Evolutionary conservation across 2,113 vertebrate genomes (phyloP).

Genomic region (Gopherus flavomarginatus): DNA sequence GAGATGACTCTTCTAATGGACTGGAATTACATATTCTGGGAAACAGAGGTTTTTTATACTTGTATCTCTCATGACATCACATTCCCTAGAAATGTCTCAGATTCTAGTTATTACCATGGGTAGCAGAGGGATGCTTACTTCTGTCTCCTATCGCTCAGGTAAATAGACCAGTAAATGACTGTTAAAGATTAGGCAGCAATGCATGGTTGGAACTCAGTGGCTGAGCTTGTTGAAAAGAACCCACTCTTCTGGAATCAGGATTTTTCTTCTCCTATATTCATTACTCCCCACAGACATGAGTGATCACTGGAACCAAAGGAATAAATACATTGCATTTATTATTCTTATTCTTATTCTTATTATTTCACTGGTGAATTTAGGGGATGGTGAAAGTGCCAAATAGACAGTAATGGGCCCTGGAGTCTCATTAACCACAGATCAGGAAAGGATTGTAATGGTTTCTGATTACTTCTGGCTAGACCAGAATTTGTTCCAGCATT

Average conservation of each 20-base stretch:
- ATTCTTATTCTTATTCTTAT: background rate
- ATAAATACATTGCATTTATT: background rate
- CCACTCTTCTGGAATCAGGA: slow-evolving; percentile 11
- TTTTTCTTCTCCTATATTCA: background rate
- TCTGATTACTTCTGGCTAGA: background rate
- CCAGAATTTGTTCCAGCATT: background rate
- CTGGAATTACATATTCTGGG: background rate
- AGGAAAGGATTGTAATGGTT: background rate
- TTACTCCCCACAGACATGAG: background rate
- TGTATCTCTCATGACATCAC: background rate
- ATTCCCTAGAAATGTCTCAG: slow-evolving; percentile 13
- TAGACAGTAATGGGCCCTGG: background rate
- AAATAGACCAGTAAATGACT: slow-evolving; percentile 35
- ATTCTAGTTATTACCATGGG: slow-evolving; percentile 47
- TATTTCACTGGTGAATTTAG: background rate
- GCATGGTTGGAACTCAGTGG: slow-evolving; percentile 42
- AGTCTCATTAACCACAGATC: background rate
- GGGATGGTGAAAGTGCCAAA: background rate
- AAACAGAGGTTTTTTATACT: background rate
- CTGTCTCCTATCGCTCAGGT: background rate
- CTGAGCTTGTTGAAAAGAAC: slow-evolving; percentile 52
- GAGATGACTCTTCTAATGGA: background rate
- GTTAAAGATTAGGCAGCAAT: slow-evolving; percentile 46
- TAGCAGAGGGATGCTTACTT: slow-evolving; percentile 2
- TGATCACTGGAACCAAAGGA: background rate